These are phyloP conservation scores for Aphelenchoides bicaudatus DNA, from an alignment of 2,888 invertebrate species.

Conservation along the genomic window DNA sequence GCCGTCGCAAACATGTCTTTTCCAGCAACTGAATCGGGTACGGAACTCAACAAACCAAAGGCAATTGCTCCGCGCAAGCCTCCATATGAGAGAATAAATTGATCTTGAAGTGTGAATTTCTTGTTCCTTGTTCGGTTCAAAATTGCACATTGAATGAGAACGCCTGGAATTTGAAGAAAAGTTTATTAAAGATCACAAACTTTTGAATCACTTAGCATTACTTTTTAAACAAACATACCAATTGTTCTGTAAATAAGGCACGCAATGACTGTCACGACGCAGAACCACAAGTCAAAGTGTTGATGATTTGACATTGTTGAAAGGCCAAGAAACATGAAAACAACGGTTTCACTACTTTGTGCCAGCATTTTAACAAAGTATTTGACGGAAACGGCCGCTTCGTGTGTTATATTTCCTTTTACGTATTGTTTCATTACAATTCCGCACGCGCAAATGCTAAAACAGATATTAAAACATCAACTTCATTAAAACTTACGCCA, in stretches of 20 bases:
- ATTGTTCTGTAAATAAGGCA: slow-evolving; percentile 74
- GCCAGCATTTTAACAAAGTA: slow-evolving; percentile 98
- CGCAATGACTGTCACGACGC: slow-evolving; percentile 68
- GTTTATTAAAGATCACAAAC: neutral
- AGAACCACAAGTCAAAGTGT: slow-evolving; percentile 58
- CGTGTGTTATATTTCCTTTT: slow-evolving; percentile 91
- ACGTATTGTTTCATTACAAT: slow-evolving; percentile 99
- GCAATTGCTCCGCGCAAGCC: slow-evolving; percentile 93
- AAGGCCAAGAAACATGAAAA: slow-evolving; percentile 96
- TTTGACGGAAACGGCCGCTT: slow-evolving; percentile 93
- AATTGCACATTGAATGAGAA: slow-evolving; percentile 79
- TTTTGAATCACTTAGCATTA: slow-evolving; percentile 66
- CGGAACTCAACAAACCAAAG: slow-evolving; percentile 80
- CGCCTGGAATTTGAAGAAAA: slow-evolving; percentile 65
- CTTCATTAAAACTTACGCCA: slow-evolving; percentile 61
- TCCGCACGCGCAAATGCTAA: slow-evolving; percentile 91
- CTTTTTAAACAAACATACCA: slow-evolving; percentile 78
- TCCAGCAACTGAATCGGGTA: slow-evolving; percentile 74
- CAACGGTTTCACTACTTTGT: slow-evolving; percentile 68
- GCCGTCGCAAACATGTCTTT: slow-evolving; percentile 70
- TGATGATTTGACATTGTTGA: slow-evolving; percentile 74
- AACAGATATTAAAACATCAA: slow-evolving; percentile 14
- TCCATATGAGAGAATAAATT: slow-evolving; percentile 90
- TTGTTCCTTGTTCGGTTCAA: slow-evolving; percentile 77
- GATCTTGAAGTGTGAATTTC: slow-evolving; percentile 53